phyloP scores from a whole-genome alignment of 35 echinoderm and acorn worm genomes.

The Amphiura filiformis region DNA sequence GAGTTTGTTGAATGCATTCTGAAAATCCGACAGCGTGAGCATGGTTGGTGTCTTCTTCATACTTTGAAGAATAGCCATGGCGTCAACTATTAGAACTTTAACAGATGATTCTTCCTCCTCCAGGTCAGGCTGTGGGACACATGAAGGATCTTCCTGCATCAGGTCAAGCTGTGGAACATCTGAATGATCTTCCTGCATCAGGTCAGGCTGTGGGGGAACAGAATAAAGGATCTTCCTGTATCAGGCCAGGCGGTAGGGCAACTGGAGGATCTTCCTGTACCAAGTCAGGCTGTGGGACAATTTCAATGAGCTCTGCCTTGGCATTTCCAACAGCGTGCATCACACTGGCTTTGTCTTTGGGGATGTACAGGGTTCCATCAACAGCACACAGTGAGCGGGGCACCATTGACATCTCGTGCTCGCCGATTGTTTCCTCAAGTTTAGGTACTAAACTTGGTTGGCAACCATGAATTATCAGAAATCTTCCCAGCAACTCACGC shows the following conservation, averaged over 20 bases:
- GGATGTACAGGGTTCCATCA: conserved; percentile 38
- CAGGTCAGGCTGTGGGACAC: neutral
- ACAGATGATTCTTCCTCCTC: neutral
- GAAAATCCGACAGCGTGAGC: neutral
- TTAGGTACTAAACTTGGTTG: conserved; percentile 34
- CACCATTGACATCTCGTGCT: conserved; percentile 34
- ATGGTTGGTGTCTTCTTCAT: neutral
- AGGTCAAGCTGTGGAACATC: too few relatives aligned
- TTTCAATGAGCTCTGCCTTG: neutral
- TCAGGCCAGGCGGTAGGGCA: too few relatives aligned
- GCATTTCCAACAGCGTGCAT: neutral
- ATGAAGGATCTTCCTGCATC: too few relatives aligned
- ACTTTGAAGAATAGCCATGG: neutral
- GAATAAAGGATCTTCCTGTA: too few relatives aligned
- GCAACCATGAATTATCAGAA: neutral
- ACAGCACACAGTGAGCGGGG: conserved; percentile 44
- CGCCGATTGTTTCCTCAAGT: conserved; percentile 39
- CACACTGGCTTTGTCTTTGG: conserved; percentile 26
- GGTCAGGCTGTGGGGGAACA: neutral
- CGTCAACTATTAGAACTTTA: neutral
- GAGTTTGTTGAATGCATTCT: neutral
- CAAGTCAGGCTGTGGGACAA: neutral
- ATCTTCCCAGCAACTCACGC: conserved; percentile 31
- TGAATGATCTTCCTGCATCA: neutral
- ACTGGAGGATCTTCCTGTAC: neutral